These are phyloP conservation scores for Ceuthmochares aereus DNA, from an alignment of 2,113 vertebrate species.

Conservation along the genomic window DNA sequence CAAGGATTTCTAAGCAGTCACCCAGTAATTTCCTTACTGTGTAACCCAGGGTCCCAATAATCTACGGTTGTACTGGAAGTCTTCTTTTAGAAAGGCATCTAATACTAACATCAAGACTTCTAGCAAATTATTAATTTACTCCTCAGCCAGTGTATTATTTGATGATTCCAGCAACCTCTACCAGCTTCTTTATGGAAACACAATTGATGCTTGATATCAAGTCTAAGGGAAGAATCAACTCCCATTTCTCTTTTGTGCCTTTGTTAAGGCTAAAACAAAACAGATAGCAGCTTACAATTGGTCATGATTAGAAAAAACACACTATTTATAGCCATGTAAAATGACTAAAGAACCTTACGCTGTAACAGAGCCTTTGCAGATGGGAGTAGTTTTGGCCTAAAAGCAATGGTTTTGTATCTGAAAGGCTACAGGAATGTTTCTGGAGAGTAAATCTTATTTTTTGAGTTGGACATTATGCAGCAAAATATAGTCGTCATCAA, in stretches of 20 bases:
- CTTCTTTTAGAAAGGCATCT: not conserved
- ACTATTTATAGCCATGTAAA: not conserved
- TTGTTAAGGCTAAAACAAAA: constrained; percentile 18
- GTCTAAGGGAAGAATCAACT: not conserved
- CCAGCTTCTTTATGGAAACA: not conserved
- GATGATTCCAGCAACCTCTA: not conserved
- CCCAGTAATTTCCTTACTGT: not conserved
- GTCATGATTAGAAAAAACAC: not conserved
- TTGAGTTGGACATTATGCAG: not conserved
- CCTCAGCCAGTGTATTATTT: too few species aligned
- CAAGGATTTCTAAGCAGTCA: not conserved
- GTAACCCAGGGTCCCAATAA: not conserved
- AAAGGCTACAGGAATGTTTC: not conserved
- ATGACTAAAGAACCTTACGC: not conserved
- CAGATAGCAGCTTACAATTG: not conserved
- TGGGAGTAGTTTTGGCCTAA: not conserved
- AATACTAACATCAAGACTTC: not conserved
- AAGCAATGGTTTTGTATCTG: not conserved
- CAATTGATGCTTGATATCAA: not conserved
- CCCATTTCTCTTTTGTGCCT: not conserved
- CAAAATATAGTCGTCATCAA: not conserved
- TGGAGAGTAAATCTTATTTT: not conserved
- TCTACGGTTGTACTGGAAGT: not conserved
- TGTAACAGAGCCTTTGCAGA: not conserved
- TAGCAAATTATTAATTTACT: not conserved